Base-by-base conservation (phyloP, 2,113 vertebrate genomes). In the Heteronetta atricapilla region DNA sequence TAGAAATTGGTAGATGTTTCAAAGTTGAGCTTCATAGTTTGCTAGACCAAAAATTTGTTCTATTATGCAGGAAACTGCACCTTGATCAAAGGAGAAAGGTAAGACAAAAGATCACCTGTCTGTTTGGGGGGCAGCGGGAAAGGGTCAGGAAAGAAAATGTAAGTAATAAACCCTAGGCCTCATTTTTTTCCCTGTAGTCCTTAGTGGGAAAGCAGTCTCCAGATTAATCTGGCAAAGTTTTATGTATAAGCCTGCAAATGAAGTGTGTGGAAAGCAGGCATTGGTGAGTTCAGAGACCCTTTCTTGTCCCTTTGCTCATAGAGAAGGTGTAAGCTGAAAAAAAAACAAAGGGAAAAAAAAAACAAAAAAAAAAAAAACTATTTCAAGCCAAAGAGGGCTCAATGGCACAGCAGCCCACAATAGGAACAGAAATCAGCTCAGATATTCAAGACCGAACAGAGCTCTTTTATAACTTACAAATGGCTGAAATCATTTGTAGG, bases 401-500 rank as follows among this genome's bases (percentile, higher is more conserved):
- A 83, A 86, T 33, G 84, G 73, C 6, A 1, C 44, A 91, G 46
- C 34, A 96, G 60, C 31, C 74, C 33, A 2, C 12, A 2, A 66
- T 50, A 92, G 42, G 48, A 94, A 79, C 67, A 94, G 86, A 92
- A 92, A 93, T 94, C 80, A 87, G 55, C 63, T 87, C 5, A 19
- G 38, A 28, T 89, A 89, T 91, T 60, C 18, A 7, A 94, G 70
- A 55, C 2, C 92, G 83, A 94, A 88, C 66, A 73, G 73, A 82
- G 69, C 42, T 90, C 34, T 87, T 92, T 96, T 96, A 90, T 94
- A 96, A 77, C 86, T 92, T 94, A 89, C 90, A 96, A 94, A 88
- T 88, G 86, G 50, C 11, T 92, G 70, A 89, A 95, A 82, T 74
- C 3, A 88, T 94, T 76, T 34, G 14, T 93, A 89, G 48, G 83